A percentile compares a stretch with the other conserved stretches of the same genome.
Conservation (phyloP, 2,888 invertebrate species). For the Thecophora atra region DNA sequence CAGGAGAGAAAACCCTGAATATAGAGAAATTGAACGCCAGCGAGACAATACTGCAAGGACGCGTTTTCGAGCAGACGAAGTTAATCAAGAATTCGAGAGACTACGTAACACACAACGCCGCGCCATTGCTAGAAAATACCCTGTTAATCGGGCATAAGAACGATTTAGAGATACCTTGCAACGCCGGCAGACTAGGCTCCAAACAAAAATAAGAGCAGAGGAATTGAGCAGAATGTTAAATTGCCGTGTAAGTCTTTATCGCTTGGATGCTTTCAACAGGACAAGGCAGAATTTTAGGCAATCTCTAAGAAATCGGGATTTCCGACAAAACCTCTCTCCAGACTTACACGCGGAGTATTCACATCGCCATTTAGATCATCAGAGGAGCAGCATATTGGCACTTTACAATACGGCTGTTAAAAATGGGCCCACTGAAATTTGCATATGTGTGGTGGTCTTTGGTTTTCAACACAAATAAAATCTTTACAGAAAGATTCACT, state of each 20-base stretch:
- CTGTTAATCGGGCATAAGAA: background rate
- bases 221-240: background rate
- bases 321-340: background rate
- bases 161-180: background rate
- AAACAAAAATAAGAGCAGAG: background rate
- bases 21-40: background rate
- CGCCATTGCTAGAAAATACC: background rate
- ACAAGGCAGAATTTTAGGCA: background rate
- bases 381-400: background rate
- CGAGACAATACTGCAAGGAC: background rate
- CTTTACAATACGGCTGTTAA: background rate
- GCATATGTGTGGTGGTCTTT: constrained; percentile 17
- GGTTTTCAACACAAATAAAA: constrained; percentile 18
- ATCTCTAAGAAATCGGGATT: background rate
- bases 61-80: background rate
- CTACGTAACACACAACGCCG: background rate
- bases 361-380: background rate
- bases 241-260: background rate
- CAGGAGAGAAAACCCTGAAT: background rate
- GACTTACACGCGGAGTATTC: background rate
- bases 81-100: background rate
- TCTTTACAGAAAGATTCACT: background rate
- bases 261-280: background rate
- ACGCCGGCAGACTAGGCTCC: background rate
- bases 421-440: constrained; percentile 10